phyloP scores from a whole-genome alignment of 2,888 invertebrate species.

The Nycteola revayana region DNA sequence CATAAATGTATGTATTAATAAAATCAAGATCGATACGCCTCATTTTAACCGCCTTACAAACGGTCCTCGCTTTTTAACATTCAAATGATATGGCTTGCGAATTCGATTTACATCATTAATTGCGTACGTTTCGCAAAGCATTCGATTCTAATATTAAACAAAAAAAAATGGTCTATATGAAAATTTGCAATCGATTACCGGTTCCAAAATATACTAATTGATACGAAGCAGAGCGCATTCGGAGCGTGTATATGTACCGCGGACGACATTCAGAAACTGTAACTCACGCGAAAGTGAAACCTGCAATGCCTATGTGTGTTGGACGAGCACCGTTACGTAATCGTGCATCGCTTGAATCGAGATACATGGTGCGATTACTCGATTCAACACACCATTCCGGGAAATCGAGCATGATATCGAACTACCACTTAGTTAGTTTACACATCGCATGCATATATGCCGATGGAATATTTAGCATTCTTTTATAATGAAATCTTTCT shows the following conservation, averaged over 20 bases:
- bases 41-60: constrained; percentile 14
- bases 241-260: constrained; percentile 25
- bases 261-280: constrained; percentile 52
- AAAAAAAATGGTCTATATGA: constrained; percentile 24
- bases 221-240: constrained; percentile 28
- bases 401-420: constrained; percentile 39
- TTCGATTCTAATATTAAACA: constrained; percentile 27
- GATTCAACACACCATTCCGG: constrained; percentile 45
- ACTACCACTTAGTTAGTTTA: constrained; percentile 28
- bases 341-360: constrained; percentile 41
- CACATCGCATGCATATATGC: constrained; percentile 36
- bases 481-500: constrained; percentile 36
- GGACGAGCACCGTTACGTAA: constrained; percentile 52
- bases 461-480: constrained; percentile 29
- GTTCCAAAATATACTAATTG: constrained; percentile 49
- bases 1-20: no score
- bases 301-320: constrained; percentile 40
- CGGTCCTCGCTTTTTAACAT: constrained; percentile 21
- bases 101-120: constrained; percentile 39
- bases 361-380: constrained; percentile 49
- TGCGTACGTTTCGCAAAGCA: constrained; percentile 40
- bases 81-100: constrained; percentile 15
- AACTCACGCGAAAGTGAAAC: constrained; percentile 77
- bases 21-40: no score
- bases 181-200: constrained; percentile 45